Evolutionary conservation across 2,113 vertebrate genomes (phyloP), one percentile per base, ranked within the genome.

Genomic region (Campylorhamphus procurvoides): DNA sequence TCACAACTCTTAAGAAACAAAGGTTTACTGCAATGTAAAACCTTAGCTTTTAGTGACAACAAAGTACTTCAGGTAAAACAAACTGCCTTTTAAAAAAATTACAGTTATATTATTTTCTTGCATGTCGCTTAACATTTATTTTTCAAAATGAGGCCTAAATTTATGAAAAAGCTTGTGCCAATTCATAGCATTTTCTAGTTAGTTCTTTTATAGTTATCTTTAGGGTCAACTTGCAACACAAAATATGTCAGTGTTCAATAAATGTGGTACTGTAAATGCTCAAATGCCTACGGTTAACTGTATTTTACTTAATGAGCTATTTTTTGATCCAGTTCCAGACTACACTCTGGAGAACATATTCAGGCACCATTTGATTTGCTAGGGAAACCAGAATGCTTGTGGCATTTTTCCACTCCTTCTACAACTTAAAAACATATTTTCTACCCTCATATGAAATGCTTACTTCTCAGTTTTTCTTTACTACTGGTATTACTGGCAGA

Each of bases 271-370:
- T 80, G 18, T 27, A 55, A 59, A 89, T 59, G 35, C 33, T 62
- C 46, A 81, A 86, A 77, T 62, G 68, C 37, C 59, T 86, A 25
- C 3, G 28, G 58, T 52, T 79, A 82, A 77, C 49, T 40, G 10
- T 35, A 83, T 39, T n/a, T 42, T 93, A 74, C 16, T 86, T 85
- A 93, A 93, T 35, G 35, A 95, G 64, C 17, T 83, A 14, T 10
- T 80, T 94, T 91, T 93, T 93, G 71, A 96, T 78, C 47, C 35
- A 62, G 50, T 71, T 95, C 50, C 81, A 93, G 46, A 85, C 42
- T n/a, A 88, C 17, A 58, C 66, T 83, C 94, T 44, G 59, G 52
- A 91, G 62, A 89, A 82, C 17, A 76, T 40, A 93, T 62, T 83
- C 83, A 91, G 56, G 18, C 52, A 88, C 29, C 50, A 84, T 71